phyloP scores from a whole-genome alignment of 2,888 invertebrate species.

The Synanthedon myopaeformis region DNA sequence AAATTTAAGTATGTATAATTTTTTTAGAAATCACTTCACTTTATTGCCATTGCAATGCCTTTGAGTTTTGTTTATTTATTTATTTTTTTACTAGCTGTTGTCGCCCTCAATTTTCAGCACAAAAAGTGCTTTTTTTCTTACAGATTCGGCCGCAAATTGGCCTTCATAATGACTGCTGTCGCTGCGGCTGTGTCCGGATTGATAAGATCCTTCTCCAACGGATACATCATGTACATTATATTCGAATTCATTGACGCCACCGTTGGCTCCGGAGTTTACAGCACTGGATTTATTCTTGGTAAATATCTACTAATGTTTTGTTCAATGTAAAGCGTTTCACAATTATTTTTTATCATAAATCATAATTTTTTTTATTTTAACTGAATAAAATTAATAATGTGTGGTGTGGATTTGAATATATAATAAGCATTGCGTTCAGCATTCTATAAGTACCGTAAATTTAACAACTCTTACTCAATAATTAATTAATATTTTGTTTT shows the following conservation, averaged over 20 bases:
- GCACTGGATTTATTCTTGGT: slow-evolving; percentile 73
- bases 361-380: too few species aligned
- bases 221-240: slow-evolving; percentile 59
- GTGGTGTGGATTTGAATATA: too few species aligned
- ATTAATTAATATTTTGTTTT: too few species aligned
- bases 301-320: slow-evolving; percentile 8
- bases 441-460: too few species aligned
- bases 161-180: slow-evolving; percentile 68
- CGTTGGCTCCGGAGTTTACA: slow-evolving; percentile 68
- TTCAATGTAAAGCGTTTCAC: neutral
- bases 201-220: slow-evolving; percentile 59
- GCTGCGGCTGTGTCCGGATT: slow-evolving; percentile 66
- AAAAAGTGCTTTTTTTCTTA: neutral
- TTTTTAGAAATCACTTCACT: too few species aligned
- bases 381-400: too few species aligned
- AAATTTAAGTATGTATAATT: too few species aligned
- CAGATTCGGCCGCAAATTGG: slow-evolving; percentile 70
- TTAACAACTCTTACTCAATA: too few species aligned
- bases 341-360: neutral
- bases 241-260: slow-evolving; percentile 70
- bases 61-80: too few species aligned
- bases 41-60: too few species aligned
- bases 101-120: too few species aligned
- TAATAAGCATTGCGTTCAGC: too few species aligned
- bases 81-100: neutral